Percentiles rank a stretch among this genome's conserved stretches.
Conservation (phyloP, 2,888 invertebrate genomes). For the Leptinotarsa rubiginosa region DNA sequence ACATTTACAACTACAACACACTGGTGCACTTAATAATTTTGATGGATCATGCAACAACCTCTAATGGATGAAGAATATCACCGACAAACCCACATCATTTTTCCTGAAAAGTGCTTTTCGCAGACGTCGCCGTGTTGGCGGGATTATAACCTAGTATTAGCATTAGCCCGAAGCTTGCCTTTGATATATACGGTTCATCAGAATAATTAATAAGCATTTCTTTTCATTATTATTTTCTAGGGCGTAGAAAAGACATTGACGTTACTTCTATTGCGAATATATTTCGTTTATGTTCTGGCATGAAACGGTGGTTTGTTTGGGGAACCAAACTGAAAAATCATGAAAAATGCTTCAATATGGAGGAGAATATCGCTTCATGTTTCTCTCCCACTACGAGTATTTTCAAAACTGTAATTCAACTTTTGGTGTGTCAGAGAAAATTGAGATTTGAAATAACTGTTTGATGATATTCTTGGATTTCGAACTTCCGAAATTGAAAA, state of each 20-base stretch:
- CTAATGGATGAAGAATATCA: background rate
- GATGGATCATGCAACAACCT: background rate
- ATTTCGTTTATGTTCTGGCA: too few relatives aligned
- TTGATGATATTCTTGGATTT: too few relatives aligned
- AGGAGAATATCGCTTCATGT: too few relatives aligned
- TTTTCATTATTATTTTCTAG: too few relatives aligned
- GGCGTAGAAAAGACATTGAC: background rate
- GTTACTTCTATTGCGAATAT: background rate
- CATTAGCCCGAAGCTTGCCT: background rate
- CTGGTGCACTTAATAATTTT: background rate
- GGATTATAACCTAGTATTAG: background rate
- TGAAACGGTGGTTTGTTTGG: too few relatives aligned
- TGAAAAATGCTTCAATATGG: too few relatives aligned
- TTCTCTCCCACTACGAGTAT: too few relatives aligned
- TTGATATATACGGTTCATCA: background rate
- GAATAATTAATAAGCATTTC: background rate
- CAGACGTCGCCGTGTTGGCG: background rate
- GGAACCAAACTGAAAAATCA: too few relatives aligned
- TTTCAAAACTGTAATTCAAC: too few relatives aligned
- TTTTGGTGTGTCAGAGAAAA: too few relatives aligned
- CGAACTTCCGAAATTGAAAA: too few relatives aligned
- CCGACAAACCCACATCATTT: slow-evolving; percentile 3
- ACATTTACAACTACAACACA: background rate
- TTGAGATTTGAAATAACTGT: too few relatives aligned
- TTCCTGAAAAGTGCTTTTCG: slow-evolving; percentile 1